A percentile compares a stretch with the other conserved stretches of the same genome.
Conservation (phyloP, 2,797 vertebrate genomes). For the Melanotaenia trifasciata region DNA sequence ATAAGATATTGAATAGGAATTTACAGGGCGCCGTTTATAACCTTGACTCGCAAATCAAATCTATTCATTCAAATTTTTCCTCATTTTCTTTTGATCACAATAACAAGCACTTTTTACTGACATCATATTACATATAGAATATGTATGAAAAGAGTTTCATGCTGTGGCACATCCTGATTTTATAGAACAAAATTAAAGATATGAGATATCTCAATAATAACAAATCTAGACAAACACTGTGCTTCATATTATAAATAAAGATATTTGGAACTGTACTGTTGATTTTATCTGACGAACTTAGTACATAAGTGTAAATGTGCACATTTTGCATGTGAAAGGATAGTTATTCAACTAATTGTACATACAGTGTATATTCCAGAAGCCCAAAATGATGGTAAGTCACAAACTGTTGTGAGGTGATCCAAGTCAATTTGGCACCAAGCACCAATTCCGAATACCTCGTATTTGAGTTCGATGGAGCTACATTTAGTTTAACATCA, state of each 20-base stretch:
- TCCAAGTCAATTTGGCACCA: too few species aligned
- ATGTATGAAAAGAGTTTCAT: neutral
- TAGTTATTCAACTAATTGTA: neutral
- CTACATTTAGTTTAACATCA: too few species aligned
- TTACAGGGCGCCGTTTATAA: slow-evolving; percentile 22
- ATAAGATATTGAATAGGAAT: slow-evolving; percentile 13
- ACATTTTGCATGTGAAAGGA: neutral
- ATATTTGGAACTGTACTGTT: neutral
- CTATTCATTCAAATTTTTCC: neutral
- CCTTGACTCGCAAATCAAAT: slow-evolving; percentile 14
- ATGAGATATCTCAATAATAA: neutral
- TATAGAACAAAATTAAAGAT: neutral
- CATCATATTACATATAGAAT: neutral
- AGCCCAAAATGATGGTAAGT: too few species aligned
- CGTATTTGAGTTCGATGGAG: too few species aligned
- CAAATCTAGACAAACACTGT: neutral
- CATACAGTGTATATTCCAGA: neutral
- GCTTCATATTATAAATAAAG: neutral
- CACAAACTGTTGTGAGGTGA: too few species aligned
- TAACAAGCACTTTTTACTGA: neutral
- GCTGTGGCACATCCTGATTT: neutral
- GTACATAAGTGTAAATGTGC: neutral
- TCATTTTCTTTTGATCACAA: neutral
- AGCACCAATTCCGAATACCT: too few species aligned
- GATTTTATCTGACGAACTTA: neutral